Evolutionary conservation across 1,140 invertebrate genomes (phyloP), one percentile per base, ranked within the genome.

Genomic region (Stegodyphus mimosarum): DNA sequence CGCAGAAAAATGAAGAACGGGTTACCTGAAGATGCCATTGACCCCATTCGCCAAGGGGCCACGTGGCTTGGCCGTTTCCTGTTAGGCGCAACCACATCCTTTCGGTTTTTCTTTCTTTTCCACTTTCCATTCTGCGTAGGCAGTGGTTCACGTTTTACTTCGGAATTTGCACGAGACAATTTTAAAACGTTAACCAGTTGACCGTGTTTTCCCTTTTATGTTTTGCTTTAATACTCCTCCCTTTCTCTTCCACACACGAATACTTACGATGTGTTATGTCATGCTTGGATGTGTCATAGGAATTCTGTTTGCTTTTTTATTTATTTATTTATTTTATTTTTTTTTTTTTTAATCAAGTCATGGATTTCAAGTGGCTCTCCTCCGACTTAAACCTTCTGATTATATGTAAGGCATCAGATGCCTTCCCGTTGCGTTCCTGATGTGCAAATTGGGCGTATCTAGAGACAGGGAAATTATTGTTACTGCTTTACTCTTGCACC

Each of bases 11-110:
- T 17, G 66, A 33, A 7, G 78, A 80, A 81, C 64, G 78, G 78
- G 78, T 81, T 81, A 81, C 78, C 78, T 81, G 55, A 55, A 48
- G 67, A 71, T 81, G 78, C 78, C 69, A 81, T 81, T 81, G 78
- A 81, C 78, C 78, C 78, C 53, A 71, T 70, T 81, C 69, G 33
- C 33, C 33, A 33, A 33, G 33, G 52, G 76, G 64, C 49, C 76
- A 78, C 76, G 76, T 78, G 55, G 55, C 33, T 60, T 60, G 55
- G 76, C 15, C 64, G 55, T 78, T 76, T 67, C 49, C 76, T 33
- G 72, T 74, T 74, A 52, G 72, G 52, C 52, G 52, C 18, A 74
- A 74, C 51, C 53, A 50, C n/a, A 50, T 52, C 18, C 13, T 17
- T 50, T 51, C 51, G 13, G 49, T 74, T 74, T 55, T 55, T 55